These are phyloP conservation scores for Varanus salvator DNA, from an alignment of 2,113 vertebrate genomes.

Conservation along the genomic window DNA sequence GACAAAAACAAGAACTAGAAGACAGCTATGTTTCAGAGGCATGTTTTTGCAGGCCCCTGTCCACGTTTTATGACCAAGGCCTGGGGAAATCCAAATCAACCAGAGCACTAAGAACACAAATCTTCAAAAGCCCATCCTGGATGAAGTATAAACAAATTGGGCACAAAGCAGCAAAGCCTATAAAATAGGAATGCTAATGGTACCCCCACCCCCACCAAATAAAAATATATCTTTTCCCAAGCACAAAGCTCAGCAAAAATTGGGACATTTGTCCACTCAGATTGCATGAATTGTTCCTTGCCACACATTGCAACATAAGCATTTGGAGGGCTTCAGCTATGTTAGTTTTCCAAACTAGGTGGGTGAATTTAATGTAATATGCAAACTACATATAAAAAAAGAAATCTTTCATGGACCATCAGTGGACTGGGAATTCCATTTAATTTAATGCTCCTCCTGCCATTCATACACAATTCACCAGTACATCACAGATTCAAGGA, in stretches of 20 bases:
- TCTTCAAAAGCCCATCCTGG: background rate
- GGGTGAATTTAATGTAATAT: background rate
- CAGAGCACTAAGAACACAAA: background rate
- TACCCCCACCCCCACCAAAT: background rate
- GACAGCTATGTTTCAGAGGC: background rate
- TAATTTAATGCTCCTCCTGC: background rate
- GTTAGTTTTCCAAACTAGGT: background rate
- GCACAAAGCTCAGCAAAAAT: background rate
- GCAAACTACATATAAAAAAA: background rate
- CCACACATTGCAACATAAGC: background rate
- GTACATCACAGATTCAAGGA: background rate
- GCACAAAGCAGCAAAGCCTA: background rate
- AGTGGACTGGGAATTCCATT: background rate
- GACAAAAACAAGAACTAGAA: conserved; percentile 55
- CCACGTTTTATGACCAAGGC: conserved; percentile 7
- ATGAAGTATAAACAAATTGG: conserved; percentile 13
- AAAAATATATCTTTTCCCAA: background rate
- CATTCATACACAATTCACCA: background rate
- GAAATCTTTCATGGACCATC: background rate
- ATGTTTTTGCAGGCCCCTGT: conserved; percentile 1
- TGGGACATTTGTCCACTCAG: background rate
- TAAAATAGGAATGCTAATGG: background rate
- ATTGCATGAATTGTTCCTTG: fast-evolving
- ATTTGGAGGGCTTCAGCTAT: background rate
- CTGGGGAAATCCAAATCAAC: background rate